Conservation (phyloP, 2,888 invertebrate genomes). For the Aleiodes leptofemur region DNA sequence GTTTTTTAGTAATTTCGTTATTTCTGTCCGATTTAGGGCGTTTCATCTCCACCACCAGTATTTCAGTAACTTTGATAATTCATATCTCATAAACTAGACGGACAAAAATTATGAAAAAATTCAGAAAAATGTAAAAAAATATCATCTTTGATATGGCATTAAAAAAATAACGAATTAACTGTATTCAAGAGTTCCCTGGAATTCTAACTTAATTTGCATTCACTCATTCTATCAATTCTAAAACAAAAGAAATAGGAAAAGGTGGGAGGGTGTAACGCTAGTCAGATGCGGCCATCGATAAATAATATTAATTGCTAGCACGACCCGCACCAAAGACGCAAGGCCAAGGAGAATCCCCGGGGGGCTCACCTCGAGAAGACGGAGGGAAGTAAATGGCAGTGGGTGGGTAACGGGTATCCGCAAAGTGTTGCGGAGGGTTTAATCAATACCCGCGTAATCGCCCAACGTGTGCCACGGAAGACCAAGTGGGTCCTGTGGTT, state of each 20-base stretch:
- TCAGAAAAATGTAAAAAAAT: too few species aligned
- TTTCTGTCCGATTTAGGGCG: too few species aligned
- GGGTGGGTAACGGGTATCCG: constrained; percentile 42
- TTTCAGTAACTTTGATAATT: too few species aligned
- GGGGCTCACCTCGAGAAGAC: constrained; percentile 41
- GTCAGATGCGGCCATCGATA: constrained; percentile 73
- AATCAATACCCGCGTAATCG: constrained; percentile 70
- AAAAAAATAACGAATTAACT: too few species aligned
- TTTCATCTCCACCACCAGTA: too few species aligned
- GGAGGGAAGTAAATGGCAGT: not conserved
- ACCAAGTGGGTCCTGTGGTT: constrained; percentile 43
- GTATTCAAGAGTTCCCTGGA: too few species aligned
- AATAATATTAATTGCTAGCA: constrained; percentile 74
- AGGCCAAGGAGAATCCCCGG: constrained; percentile 54
- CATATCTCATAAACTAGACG: too few species aligned
- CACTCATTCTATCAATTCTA: not conserved
- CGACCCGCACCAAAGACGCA: constrained; percentile 59
- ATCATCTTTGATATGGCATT: too few species aligned
- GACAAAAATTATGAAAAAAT: too few species aligned
- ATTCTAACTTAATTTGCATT: too few species aligned
- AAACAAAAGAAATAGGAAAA: not conserved
- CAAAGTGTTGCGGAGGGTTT: constrained; percentile 67
- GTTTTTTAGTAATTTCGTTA: too few species aligned
- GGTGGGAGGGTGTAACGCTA: constrained; percentile 53
- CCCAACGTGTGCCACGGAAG: constrained; percentile 49